A percentile compares a stretch with the other conserved stretches of the same genome.
Conservation (phyloP, 1,140 invertebrate genomes). For the Neocloeon triangulifer region DNA sequence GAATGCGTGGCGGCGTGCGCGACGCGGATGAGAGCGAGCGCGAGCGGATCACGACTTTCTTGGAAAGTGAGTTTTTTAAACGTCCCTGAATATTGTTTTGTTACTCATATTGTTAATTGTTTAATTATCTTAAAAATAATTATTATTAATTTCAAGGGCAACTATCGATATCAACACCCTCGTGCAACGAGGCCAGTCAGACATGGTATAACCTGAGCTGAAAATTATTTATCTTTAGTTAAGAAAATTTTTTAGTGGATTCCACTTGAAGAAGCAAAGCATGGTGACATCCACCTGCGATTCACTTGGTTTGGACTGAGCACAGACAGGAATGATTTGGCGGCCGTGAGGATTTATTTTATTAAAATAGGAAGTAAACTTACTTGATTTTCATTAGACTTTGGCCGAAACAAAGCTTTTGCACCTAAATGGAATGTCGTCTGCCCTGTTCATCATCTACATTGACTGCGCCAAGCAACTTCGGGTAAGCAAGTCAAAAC, state of each 20-base stretch:
- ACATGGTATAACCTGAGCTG: slow-evolving; percentile 24
- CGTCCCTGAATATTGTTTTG: no score
- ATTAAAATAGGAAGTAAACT: neutral
- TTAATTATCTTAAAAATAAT: no score
- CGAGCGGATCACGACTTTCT: no score
- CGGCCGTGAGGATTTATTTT: slow-evolving; percentile 35
- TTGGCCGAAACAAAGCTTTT: slow-evolving; percentile 50
- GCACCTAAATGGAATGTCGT: slow-evolving; percentile 47
- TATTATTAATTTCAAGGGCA: slow-evolving; percentile 24
- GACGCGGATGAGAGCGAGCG: no score
- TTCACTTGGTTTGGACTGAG: slow-evolving; percentile 69
- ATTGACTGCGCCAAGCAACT: slow-evolving; percentile 77
- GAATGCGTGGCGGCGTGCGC: no score
- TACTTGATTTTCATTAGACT: slow-evolving; percentile 25
- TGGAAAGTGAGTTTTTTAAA: no score
- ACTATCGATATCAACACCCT: slow-evolving; percentile 41
- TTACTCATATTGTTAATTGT: no score
- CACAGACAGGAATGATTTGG: slow-evolving; percentile 41
- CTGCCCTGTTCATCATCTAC: slow-evolving; percentile 56
- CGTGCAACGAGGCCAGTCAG: slow-evolving; percentile 36
- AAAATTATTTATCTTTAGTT: slow-evolving; percentile 3
- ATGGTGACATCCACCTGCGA: slow-evolving; percentile 71
- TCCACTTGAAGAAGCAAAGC: slow-evolving; percentile 78
- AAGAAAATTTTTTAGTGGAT: slow-evolving; percentile 45
- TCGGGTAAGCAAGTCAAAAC: slow-evolving; percentile 38